A percentile compares a stretch with the other conserved stretches of the same genome.
phyloP scores from a whole-genome alignment of 2,113 vertebrate genomes.

The Leptobrachium leishanense region DNA sequence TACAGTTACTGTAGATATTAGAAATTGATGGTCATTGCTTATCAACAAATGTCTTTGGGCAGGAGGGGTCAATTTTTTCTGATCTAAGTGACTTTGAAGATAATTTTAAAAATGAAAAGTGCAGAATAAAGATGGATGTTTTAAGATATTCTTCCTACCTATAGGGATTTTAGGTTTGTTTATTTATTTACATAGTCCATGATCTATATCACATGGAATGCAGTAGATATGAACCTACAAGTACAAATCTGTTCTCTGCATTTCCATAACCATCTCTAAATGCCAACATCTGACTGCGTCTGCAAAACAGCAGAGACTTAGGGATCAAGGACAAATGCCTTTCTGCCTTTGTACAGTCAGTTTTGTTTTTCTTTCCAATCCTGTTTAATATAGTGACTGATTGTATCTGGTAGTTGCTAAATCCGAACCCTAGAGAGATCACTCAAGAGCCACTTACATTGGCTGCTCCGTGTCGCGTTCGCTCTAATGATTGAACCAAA shows the following conservation, averaged over 20 bases:
- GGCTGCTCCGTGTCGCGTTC: slow-evolving; percentile 29
- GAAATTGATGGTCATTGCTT: too few relatives aligned
- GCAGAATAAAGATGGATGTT: too few relatives aligned
- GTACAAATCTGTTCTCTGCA: background rate
- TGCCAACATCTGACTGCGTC: background rate
- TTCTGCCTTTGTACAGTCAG: background rate
- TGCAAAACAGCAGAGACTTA: background rate
- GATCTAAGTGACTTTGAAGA: too few relatives aligned
- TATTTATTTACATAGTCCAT: too few relatives aligned
- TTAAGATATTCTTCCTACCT: too few relatives aligned
- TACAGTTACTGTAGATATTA: too few relatives aligned
- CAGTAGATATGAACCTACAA: too few relatives aligned
- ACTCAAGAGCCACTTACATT: slow-evolving; percentile 36
- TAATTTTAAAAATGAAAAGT: too few relatives aligned
- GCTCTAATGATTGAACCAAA: slow-evolving; percentile 42
- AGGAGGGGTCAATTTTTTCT: too few relatives aligned
- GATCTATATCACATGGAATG: too few relatives aligned
- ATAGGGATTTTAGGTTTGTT: too few relatives aligned
- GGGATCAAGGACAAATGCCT: background rate
- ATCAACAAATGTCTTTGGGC: too few relatives aligned
- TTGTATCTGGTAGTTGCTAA: slow-evolving; percentile 13
- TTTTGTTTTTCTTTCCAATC: background rate
- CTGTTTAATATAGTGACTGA: background rate
- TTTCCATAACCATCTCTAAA: background rate
- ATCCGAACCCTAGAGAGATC: slow-evolving; percentile 21